Percentiles rank a stretch among this genome's conserved stretches.
These are phyloP conservation scores for Oryzias javanicus DNA, from an alignment of 2,113 vertebrate species.

Conservation along the genomic window DNA sequence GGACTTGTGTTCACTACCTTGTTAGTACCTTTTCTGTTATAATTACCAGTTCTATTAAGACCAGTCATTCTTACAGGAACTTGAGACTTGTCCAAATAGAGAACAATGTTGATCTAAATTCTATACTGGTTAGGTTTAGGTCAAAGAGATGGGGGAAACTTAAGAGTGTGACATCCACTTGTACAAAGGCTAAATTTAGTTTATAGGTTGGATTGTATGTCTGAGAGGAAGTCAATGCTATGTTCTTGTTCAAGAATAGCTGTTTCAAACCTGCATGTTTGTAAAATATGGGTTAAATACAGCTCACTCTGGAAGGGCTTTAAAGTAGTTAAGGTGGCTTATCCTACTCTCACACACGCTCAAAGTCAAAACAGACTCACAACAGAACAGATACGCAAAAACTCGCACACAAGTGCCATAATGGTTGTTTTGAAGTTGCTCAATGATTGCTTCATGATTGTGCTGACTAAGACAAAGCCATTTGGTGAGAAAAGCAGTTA, in stretches of 20 bases:
- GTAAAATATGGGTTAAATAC: constrained; percentile 56
- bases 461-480: constrained; percentile 44
- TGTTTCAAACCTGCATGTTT: constrained; percentile 23
- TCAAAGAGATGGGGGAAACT: no score
- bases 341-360: constrained; percentile 37
- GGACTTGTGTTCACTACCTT: background rate
- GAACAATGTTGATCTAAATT: no score
- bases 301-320: constrained; percentile 50
- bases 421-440: constrained; percentile 61
- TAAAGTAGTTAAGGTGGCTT: constrained; percentile 62
- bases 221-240: no score
- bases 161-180: no score
- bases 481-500: constrained; percentile 23
- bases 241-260: no score
- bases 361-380: constrained; percentile 12
- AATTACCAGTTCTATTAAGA: no score
- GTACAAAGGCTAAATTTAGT: no score
- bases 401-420: constrained; percentile 41
- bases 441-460: constrained; percentile 33
- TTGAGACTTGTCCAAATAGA: no score
- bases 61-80: no score
- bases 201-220: no score
- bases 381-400: constrained; percentile 27
- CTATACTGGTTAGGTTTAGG: no score
- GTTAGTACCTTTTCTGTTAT: no score